Percentiles rank a stretch among this genome's conserved stretches.
phyloP scores from a whole-genome alignment of 2,888 invertebrate species.

The Cephonodes hylas region DNA sequence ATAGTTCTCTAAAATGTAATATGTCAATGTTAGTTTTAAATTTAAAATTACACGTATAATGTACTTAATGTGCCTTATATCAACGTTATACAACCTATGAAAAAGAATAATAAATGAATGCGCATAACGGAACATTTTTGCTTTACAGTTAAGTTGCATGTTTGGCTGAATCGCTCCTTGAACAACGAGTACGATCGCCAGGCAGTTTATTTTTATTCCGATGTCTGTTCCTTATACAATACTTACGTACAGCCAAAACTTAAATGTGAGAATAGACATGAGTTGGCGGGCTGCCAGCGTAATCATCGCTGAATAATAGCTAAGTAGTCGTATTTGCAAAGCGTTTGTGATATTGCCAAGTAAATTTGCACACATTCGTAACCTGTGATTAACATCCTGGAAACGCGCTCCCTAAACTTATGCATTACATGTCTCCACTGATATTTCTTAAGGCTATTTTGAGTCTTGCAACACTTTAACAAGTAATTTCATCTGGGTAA shows the following conservation, averaged over 20 bases:
- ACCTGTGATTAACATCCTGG: constrained; percentile 10
- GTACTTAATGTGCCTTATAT: no score
- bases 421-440: not conserved
- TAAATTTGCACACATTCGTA: constrained; percentile 23
- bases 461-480: not conserved
- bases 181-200: not conserved
- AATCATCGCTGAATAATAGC: constrained; percentile 56
- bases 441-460: not conserved
- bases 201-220: not conserved
- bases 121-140: not conserved
- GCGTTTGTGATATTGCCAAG: constrained; percentile 51
- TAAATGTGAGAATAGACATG: constrained; percentile 32
- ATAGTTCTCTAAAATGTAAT: no score
- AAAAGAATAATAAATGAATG: no score
- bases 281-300: constrained; percentile 51
- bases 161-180: not conserved
- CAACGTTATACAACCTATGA: no score
- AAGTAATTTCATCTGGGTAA: no score
- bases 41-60: no score
- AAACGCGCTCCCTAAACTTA: not conserved
- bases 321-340: constrained; percentile 52
- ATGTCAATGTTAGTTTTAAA: no score
- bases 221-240: constrained; percentile 4
- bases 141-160: not conserved
- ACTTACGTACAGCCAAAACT: constrained; percentile 11